Percentiles rank a stretch among this genome's conserved stretches.
Evolutionary conservation across 2,113 vertebrate genomes (phyloP).

Genomic region (Microtus ochrogaster): DNA sequence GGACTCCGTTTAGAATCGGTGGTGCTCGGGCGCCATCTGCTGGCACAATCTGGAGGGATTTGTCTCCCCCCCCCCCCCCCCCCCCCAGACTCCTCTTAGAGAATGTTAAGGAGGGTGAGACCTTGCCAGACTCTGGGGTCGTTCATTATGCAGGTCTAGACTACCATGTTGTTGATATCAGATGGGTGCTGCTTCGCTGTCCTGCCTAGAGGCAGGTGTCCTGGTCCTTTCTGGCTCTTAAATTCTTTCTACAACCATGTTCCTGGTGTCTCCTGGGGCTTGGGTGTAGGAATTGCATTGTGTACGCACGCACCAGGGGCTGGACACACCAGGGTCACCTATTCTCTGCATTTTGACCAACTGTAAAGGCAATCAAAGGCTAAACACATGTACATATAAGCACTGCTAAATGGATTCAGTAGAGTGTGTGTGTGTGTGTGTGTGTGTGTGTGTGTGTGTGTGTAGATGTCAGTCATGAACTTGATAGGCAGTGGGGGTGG

Average conservation of each 20-base stretch:
- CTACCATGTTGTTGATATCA: background rate
- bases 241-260: background rate
- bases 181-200: background rate
- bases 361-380: background rate
- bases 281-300: background rate
- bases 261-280: background rate
- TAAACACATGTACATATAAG: background rate
- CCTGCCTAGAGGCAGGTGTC: background rate
- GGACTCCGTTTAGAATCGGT: background rate
- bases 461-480: background rate
- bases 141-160: background rate
- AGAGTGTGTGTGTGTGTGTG: background rate
- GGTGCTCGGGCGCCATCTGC: conserved; percentile 73
- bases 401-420: too few relatives aligned
- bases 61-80: background rate
- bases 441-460: background rate
- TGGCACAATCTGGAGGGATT: conserved; percentile 2
- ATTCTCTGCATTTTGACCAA: background rate
- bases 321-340: background rate
- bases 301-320: background rate
- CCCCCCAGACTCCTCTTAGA: background rate
- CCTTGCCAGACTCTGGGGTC: background rate
- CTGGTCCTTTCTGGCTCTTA: background rate
- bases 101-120: background rate
- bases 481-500: background rate